phyloP scores from a whole-genome alignment of 2,888 invertebrate genomes.

The Bhutanitis thaidina region DNA sequence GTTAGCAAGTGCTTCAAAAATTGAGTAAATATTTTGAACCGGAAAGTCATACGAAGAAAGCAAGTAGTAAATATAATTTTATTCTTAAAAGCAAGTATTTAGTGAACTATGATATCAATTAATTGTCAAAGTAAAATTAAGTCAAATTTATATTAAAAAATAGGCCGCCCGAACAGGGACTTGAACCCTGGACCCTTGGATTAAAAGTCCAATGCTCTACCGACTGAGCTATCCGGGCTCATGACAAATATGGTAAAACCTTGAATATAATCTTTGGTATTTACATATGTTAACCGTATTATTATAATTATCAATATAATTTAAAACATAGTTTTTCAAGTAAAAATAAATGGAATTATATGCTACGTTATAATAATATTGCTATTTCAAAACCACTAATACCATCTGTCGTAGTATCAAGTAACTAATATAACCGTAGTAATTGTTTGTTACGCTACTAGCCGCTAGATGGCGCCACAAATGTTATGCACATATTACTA shows the following conservation, averaged over 20 bases:
- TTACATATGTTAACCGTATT: too few relatives aligned
- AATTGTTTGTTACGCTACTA: slow-evolving; percentile 40
- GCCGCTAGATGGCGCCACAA: slow-evolving; percentile 51
- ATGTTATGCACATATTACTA: not conserved
- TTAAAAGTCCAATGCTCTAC: slow-evolving; percentile 81
- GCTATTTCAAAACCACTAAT: slow-evolving; percentile 1
- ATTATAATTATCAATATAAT: too few relatives aligned
- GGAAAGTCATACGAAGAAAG: too few relatives aligned
- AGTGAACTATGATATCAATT: too few relatives aligned
- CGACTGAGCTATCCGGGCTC: slow-evolving; percentile 81
- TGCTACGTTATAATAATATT: too few relatives aligned
- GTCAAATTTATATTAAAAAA: not conserved
- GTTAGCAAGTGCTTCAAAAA: too few relatives aligned
- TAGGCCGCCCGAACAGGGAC: slow-evolving; percentile 76
- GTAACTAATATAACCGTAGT: not conserved
- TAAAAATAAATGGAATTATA: too few relatives aligned
- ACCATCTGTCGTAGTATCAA: slow-evolving; percentile 28
- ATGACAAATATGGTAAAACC: slow-evolving; percentile 2
- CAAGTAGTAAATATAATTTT: too few relatives aligned
- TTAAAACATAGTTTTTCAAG: too few relatives aligned
- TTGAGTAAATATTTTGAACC: too few relatives aligned
- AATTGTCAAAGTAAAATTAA: not conserved
- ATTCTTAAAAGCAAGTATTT: too few relatives aligned
- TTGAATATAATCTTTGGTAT: too few relatives aligned
- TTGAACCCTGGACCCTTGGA: slow-evolving; percentile 81